Evolutionary conservation across 2,113 vertebrate species (phyloP).

Genomic region (Xiphophorus couchianus): DNA sequence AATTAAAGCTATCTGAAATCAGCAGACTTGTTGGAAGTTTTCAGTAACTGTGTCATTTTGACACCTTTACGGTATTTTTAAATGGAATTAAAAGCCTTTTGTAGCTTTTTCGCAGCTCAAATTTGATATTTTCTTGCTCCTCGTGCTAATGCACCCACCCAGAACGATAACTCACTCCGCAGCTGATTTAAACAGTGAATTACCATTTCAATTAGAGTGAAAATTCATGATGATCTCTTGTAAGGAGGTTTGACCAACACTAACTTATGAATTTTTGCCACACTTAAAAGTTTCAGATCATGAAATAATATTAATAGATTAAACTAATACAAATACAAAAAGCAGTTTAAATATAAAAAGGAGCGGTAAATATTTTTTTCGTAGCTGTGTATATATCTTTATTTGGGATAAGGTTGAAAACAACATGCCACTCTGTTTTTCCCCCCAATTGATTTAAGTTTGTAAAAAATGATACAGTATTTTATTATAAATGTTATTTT

Average conservation of each 20-base stretch:
- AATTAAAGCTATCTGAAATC: constrained; percentile 4
- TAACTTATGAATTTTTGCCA: no score
- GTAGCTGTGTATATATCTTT: background rate
- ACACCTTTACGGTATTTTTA: background rate
- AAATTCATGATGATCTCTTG: background rate
- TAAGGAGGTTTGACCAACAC: background rate
- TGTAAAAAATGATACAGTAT: no score
- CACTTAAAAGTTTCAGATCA: no score
- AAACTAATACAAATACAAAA: no score
- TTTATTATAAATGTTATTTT: no score
- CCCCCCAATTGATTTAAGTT: background rate
- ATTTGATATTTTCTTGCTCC: background rate
- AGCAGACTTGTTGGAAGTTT: background rate
- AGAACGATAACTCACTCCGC: background rate
- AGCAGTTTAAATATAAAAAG: no score
- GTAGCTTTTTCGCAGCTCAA: background rate
- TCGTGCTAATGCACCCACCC: background rate
- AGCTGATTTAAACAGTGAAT: background rate
- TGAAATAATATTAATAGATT: no score
- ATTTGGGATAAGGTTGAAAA: background rate
- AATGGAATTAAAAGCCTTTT: background rate
- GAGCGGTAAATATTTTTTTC: no score
- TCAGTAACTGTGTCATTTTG: background rate
- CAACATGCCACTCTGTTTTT: background rate
- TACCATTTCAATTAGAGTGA: background rate